Conservation (phyloP, 2,797 vertebrate species). For the Cyclopterus lumpus region DNA sequence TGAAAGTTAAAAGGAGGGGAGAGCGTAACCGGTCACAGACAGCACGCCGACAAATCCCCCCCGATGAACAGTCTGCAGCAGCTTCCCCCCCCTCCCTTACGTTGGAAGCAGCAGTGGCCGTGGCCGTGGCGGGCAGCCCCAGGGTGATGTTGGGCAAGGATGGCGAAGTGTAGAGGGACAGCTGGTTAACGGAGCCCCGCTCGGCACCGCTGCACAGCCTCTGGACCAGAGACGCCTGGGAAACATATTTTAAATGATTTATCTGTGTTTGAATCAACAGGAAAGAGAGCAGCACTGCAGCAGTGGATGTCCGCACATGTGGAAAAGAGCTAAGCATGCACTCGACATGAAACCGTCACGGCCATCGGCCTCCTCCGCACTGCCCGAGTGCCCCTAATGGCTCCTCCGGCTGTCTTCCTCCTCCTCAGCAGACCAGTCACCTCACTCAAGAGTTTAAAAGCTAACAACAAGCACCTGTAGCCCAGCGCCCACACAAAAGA, state of each 20-base stretch:
- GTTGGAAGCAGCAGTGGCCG: slow-evolving; percentile 86
- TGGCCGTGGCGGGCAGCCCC: slow-evolving; percentile 90
- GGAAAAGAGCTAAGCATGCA: slow-evolving; percentile 20
- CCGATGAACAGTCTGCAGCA: background rate
- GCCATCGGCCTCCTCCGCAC: slow-evolving; percentile 60
- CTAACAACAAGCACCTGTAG: slow-evolving; percentile 36
- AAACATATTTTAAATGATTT: slow-evolving; percentile 63
- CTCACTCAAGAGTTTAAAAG: slow-evolving; percentile 29
- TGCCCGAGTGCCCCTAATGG: slow-evolving; percentile 64
- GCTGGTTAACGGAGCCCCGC: slow-evolving; percentile 89
- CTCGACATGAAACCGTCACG: slow-evolving; percentile 19
- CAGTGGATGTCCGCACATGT: slow-evolving; percentile 17
- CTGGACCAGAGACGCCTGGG: slow-evolving; percentile 87
- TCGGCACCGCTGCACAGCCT: slow-evolving; percentile 88
- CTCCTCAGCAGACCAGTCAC: slow-evolving; percentile 50
- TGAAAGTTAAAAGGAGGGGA: slow-evolving; percentile 62
- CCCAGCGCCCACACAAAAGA: slow-evolving; percentile 10
- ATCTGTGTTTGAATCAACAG: slow-evolving; percentile 37
- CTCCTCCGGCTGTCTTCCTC: slow-evolving; percentile 38
- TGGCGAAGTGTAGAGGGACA: slow-evolving; percentile 96
- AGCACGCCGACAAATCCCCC: background rate
- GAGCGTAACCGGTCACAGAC: background rate
- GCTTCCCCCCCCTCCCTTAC: slow-evolving; percentile 60
- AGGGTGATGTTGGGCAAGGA: slow-evolving; percentile 98
- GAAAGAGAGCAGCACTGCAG: background rate